Evolutionary conservation across 2,797 vertebrate genomes (phyloP), one percentile per base, ranked within the genome.

Genomic region (Gymnoscopelus braueri): DNA sequence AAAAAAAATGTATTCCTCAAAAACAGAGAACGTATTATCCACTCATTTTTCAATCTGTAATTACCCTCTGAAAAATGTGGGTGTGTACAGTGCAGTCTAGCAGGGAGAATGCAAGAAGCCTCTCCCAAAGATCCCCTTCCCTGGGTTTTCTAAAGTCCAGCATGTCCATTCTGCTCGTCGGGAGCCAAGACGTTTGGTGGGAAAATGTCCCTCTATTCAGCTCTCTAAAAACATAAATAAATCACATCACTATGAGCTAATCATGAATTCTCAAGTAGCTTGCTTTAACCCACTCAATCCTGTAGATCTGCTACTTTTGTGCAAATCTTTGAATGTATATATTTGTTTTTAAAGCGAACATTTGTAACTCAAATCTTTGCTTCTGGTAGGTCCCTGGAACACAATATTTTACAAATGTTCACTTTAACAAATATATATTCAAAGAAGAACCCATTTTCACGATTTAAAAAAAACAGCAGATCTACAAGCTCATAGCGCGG

Each of bases 221-320:
- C 81, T 81, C 85, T 90, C 83, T 88, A 68, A 89, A 90, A 93
- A 91, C 91, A 92, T 86, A 92, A 94, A 94, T 94, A 93, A 94
- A 94, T 93, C 90, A 93, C 83, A 91, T 91, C 77, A 80, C 87
- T 88, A 89, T 89, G 88, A 92, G 90, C 90, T 92, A 92, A 93
- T 93, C 87, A 88, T 74, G 66, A 92, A 91, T 84, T 89, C 85
- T 90, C 79, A 89, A 88, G 86, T 77, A 91, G 87, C 78, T 69
- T 75, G 76, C 70, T 48, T 84, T 60, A 72, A 73, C 19, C 19
- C 19, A n/a, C n/a, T n/a, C n/a, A n/a, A n/a, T n/a, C n/a, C n/a
- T n/a, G n/a, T n/a, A n/a, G n/a, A n/a, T n/a, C n/a, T n/a, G n/a
- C n/a, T n/a, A n/a, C n/a, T n/a, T n/a, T n/a, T n/a, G n/a, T n/a